These are phyloP conservation scores for Drosophila borborema DNA, from an alignment of 2,888 invertebrate species.

Conservation along the genomic window DNA sequence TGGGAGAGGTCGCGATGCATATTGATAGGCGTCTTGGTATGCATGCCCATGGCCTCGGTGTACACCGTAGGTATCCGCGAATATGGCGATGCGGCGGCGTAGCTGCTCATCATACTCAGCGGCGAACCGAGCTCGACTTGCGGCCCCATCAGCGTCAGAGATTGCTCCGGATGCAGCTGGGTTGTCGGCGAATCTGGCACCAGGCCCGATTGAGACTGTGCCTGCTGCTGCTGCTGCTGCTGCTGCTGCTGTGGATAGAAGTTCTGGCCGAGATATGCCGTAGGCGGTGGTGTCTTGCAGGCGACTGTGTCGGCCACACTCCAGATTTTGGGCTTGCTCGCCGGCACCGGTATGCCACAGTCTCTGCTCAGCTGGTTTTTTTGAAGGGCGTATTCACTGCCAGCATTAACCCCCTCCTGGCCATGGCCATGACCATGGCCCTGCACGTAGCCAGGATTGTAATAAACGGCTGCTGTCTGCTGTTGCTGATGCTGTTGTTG, in stretches of 20 bases:
- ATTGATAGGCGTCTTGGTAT: slow-evolving; percentile 79
- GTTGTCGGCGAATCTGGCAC: slow-evolving; percentile 50
- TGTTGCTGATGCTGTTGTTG: slow-evolving; percentile 85
- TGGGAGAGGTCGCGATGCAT: slow-evolving; percentile 70
- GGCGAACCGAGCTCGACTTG: slow-evolving; percentile 84
- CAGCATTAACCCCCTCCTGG: slow-evolving; percentile 81
- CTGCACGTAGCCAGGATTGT: slow-evolving; percentile 63
- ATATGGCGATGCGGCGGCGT: slow-evolving; percentile 87
- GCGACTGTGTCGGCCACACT: slow-evolving; percentile 96
- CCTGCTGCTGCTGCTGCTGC: slow-evolving; percentile 42
- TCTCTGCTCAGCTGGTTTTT: slow-evolving; percentile 88
- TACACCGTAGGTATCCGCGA: slow-evolving; percentile 85
- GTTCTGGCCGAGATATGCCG: slow-evolving; percentile 83
- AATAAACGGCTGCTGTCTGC: slow-evolving; percentile 65
- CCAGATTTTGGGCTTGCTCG: slow-evolving; percentile 97
- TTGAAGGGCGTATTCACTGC: slow-evolving; percentile 85
- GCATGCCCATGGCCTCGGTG: slow-evolving; percentile 77
- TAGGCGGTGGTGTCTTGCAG: slow-evolving; percentile 88
- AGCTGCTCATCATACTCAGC: slow-evolving; percentile 85
- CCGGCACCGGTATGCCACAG: slow-evolving; percentile 94
- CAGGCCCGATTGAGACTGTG: slow-evolving; percentile 49
- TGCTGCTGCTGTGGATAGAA: slow-evolving; percentile 70
- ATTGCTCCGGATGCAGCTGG: slow-evolving; percentile 48
- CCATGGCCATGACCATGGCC: slow-evolving; percentile 28
- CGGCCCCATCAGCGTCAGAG: slow-evolving; percentile 69